These are phyloP conservation scores for Caenorhabditis inopinata DNA, from an alignment of 1,140 invertebrate species.

Conservation along the genomic window DNA sequence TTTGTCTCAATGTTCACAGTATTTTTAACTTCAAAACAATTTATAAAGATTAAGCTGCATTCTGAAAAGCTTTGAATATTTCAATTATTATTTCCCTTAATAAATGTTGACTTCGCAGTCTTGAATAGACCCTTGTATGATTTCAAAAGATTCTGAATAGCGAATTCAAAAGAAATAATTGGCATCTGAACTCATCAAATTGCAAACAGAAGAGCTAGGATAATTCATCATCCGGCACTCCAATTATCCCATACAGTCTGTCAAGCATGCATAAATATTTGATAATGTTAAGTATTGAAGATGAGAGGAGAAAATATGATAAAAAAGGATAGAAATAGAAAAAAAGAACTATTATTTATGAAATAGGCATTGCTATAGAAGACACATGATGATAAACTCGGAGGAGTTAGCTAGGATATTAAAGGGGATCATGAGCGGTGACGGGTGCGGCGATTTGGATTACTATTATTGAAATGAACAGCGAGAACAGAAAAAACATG, in stretches of 20 bases:
- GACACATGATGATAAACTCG: constrained; percentile 31
- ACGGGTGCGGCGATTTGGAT: constrained; percentile 18
- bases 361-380: not conserved
- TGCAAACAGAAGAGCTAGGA: constrained; percentile 1
- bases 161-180: constrained; percentile 10
- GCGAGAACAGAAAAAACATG: not conserved
- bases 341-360: constrained; percentile 21
- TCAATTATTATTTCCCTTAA: too few relatives aligned
- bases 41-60: too few relatives aligned
- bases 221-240: constrained; percentile 21
- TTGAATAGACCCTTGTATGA: not conserved
- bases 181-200: not conserved
- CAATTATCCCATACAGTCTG: constrained; percentile 24
- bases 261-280: constrained; percentile 21
- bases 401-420: constrained; percentile 28
- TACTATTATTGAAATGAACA: constrained; percentile 26
- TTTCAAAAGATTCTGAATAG: not conserved
- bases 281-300: constrained; percentile 20
- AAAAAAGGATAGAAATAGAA: not conserved
- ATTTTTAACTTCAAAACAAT: too few relatives aligned
- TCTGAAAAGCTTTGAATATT: too few relatives aligned
- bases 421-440: constrained; percentile 19
- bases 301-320: too few relatives aligned
- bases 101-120: too few relatives aligned
- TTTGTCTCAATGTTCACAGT: too few relatives aligned